These are phyloP conservation scores for Pogonomyrmex barbatus DNA, from an alignment of 1,140 invertebrate species.

Conservation along the genomic window DNA sequence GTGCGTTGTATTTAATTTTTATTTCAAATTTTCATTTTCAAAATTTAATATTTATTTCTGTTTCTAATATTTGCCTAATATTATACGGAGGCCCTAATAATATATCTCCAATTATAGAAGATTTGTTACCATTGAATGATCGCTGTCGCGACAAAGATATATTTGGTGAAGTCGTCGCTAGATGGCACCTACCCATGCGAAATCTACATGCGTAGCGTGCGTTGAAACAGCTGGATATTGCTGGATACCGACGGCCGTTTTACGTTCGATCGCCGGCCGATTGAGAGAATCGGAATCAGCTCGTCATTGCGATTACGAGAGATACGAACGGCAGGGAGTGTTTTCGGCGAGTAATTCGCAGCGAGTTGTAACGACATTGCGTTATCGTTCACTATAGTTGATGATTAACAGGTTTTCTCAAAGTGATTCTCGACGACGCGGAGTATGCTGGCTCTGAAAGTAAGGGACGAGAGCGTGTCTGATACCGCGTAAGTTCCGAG, in stretches of 20 bases:
- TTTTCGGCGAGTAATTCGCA: background rate
- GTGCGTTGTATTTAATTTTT: too few relatives aligned
- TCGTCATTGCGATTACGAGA: background rate
- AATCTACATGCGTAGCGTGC: background rate
- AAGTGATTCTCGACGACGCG: background rate
- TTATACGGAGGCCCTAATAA: too few relatives aligned
- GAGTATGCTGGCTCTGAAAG: slow-evolving; percentile 65
- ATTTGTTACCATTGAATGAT: background rate
- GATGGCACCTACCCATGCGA: background rate
- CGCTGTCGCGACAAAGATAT: background rate
- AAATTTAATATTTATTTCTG: too few relatives aligned
- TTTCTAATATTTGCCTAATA: too few relatives aligned
- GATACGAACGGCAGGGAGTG: background rate
- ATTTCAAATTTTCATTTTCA: too few relatives aligned
- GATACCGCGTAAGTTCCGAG: slow-evolving; percentile 21
- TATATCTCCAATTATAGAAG: background rate
- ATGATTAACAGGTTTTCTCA: slow-evolving; percentile 23
- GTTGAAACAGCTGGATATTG: background rate
- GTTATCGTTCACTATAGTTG: background rate
- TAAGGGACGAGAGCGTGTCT: slow-evolving; percentile 57
- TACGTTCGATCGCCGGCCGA: background rate
- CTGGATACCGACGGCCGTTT: background rate
- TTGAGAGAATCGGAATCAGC: too few relatives aligned
- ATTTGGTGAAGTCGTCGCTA: background rate
- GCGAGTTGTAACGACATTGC: background rate